Evolutionary conservation across 2,113 vertebrate genomes (phyloP).

Genomic region (Camelus bactrianus): DNA sequence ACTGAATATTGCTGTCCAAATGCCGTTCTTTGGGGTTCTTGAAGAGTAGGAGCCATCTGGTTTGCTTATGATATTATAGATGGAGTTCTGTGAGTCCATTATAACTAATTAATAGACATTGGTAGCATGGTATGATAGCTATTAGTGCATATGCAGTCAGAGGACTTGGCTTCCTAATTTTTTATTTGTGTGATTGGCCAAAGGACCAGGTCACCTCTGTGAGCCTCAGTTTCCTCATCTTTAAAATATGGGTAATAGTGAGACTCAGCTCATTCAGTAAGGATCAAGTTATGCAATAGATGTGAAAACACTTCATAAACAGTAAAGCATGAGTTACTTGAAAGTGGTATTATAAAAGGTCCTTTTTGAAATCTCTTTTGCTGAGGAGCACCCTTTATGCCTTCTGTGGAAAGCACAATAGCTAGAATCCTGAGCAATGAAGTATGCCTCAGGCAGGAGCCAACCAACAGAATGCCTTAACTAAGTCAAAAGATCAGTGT

Average conservation of each 20-base stretch:
- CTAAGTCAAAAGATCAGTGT: neutral
- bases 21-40: neutral
- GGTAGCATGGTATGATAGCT: neutral
- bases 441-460: neutral
- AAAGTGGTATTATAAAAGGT: conserved; percentile 29
- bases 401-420: neutral
- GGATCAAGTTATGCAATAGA: neutral
- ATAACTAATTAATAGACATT: conserved; percentile 9
- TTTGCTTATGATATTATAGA: neutral
- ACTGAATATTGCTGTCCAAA: neutral
- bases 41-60: neutral
- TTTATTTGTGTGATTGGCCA: conserved; percentile 44
- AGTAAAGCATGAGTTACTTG: neutral
- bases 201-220: neutral
- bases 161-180: conserved; percentile 15
- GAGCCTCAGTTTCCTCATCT: conserved; percentile 32
- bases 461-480: conserved; percentile 1
- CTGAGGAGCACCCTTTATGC: neutral
- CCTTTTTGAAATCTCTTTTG: conserved; percentile 5
- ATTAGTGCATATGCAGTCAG: neutral
- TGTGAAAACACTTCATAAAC: neutral
- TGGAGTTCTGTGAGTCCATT: neutral
- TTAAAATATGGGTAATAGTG: conserved; percentile 41
- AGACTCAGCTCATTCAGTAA: conserved; percentile 49
- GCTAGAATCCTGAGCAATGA: neutral